Conservation (phyloP, 1,140 invertebrate species). For the Drosophila chauvacae region DNA sequence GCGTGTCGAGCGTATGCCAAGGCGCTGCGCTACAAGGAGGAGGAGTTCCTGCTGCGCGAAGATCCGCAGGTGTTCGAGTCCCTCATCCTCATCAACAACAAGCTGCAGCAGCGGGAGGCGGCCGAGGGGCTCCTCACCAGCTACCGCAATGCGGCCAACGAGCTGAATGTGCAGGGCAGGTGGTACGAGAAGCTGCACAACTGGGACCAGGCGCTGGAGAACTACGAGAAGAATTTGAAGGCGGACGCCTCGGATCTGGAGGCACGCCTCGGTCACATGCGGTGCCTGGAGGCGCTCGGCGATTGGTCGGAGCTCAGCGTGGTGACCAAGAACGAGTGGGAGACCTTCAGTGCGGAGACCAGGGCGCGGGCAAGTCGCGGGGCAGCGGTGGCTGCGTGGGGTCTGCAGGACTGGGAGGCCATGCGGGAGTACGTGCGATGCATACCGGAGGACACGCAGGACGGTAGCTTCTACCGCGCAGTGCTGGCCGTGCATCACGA, state of each 20-base stretch:
- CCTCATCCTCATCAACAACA: constrained; percentile 99
- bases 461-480: constrained; percentile 97
- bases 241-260: constrained; percentile 90
- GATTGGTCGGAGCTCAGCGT: constrained; percentile 96
- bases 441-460: constrained; percentile 95
- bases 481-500: constrained; percentile 96
- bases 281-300: constrained; percentile 98
- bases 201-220: constrained; percentile 97
- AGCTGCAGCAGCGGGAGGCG: constrained; percentile 98
- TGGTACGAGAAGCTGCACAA: constrained; percentile 99
- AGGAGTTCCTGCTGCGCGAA: constrained; percentile 91
- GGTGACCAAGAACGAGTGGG: constrained; percentile 91
- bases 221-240: constrained; percentile 91
- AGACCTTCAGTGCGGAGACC: constrained; percentile 88
- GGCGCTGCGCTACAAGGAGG: constrained; percentile 99
- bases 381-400: constrained; percentile 98
- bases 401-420: constrained; percentile 94
- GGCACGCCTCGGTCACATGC: constrained; percentile 95
- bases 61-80: constrained; percentile 94
- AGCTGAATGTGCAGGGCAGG: constrained; percentile 92
- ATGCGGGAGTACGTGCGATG: constrained; percentile 95
- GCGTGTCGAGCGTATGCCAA: constrained; percentile 96
- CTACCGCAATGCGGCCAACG: constrained; percentile 88
- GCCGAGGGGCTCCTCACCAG: constrained; percentile 97
- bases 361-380: constrained; percentile 94